Percentiles rank a stretch among this genome's conserved stretches.
phyloP scores from a whole-genome alignment of 2,113 vertebrate species.

The Chaetura pelagica region DNA sequence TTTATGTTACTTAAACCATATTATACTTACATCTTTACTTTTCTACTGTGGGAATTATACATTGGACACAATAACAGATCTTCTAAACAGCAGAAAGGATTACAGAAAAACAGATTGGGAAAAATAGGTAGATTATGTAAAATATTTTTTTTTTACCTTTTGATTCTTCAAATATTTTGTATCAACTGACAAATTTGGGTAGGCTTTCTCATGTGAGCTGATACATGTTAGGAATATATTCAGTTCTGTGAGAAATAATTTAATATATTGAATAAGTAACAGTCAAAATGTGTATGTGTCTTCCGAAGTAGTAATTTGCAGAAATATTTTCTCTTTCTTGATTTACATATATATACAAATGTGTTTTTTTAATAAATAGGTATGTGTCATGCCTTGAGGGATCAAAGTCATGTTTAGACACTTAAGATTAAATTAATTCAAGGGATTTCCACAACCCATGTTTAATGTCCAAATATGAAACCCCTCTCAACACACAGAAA shows the following conservation, averaged over 20 bases:
- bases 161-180: background rate
- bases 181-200: background rate
- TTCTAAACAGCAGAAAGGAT: background rate
- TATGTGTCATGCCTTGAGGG: background rate
- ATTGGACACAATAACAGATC: background rate
- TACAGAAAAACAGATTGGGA: background rate
- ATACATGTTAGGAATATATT: background rate
- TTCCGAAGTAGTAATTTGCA: background rate
- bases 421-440: background rate
- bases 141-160: background rate
- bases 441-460: background rate
- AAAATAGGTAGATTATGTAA: background rate
- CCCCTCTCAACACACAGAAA: background rate
- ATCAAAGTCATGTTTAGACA: background rate
- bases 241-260: background rate
- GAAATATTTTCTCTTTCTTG: background rate
- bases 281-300: background rate
- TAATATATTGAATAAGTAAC: background rate
- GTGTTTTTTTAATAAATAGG: rapidly evolving
- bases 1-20: background rate
- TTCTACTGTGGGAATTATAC: background rate
- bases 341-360: background rate
- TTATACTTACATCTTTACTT: background rate
- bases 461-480: background rate
- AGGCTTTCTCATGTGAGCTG: background rate